Evolutionary conservation across 2,113 vertebrate genomes (phyloP), one percentile per base, ranked within the genome.

Genomic region (Accipiter cooperii): DNA sequence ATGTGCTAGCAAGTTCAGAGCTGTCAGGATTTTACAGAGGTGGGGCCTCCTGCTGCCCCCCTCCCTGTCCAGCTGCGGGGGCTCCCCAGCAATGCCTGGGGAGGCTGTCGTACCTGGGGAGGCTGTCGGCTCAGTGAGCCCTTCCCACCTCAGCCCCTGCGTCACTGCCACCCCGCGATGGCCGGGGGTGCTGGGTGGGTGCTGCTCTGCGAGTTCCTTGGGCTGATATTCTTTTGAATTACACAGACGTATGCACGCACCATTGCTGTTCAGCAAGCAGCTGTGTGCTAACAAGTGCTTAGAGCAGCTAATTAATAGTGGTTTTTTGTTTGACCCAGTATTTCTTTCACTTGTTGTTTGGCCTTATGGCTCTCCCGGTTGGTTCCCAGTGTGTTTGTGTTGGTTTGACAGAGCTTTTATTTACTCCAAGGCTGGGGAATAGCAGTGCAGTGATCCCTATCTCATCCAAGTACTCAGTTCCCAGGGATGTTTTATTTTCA

Each of bases 161-260:
- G 2, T 46, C 28, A 5, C 64, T 29, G 4, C 20, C 24, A 6
- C 21, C 46, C 55, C 12, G 7, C 3, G 9, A 18, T 16, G 13
- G 33, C 55, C 0, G 8, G 31, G 31, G 63, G 17, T 19, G 71
- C 29, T 7, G 25, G 17, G 31, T 5, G n/a, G 51, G 36, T 29
- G 33, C 51, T 0, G 1, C 68, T 31, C 24, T 5, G 24, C 12
- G 1, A 10, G 38, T 19, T 5, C 4, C 46, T 7, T 1, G 2
- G 60, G 36, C 42, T n/a, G 47, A 22, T 14, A 1, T 4, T 51
- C 22, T 29, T 13, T 22, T 9, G 10, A 21, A 24, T 34, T 1
- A 8, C 3, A 7, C 16, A 24, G 66, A 6, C 4, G 2, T 13
- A 3, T 19, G 33, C 31, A 2, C 0, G 0, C 34, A 5, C 20